Evolutionary conservation across 2,888 invertebrate genomes (phyloP), one percentile per base, ranked within the genome.

Genomic region (Clivina fossor): DNA sequence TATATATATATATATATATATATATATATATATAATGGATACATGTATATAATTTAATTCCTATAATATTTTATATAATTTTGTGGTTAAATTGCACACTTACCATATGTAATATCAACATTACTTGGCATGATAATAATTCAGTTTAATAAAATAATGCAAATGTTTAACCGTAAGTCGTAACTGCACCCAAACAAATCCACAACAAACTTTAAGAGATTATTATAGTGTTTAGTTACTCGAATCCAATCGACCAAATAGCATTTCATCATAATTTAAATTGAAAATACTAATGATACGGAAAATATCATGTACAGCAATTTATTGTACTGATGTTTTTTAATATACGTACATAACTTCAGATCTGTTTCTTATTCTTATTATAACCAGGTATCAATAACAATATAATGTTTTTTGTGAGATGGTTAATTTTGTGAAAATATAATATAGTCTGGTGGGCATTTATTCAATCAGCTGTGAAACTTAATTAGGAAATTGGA

Each of bases 391-490:
- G 20, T 41, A 41, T 50, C 50, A 41, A 30, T 41, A 20, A 49
- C 41, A 20, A 50, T 20, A 38, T 24, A 24, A 24, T 9, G 9
- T 24, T 24, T 40, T n/a, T 16, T 40, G 40, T 16, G 41, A 19
- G 32, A 41, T 41, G 33, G 30, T 41, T 50, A 41, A 50, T 50
- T 41, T 50, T 30, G 22, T 40, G 18, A 49, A 49, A 49, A 38
- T 49, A 16, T 24, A 38, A 49, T n/a, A n/a, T 49, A 49, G 24
- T 28, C 37, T 38, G 18, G 20, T 40, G 38, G 38, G 24, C 38
- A 38, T 38, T 38, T 15, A 20, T 8, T 41, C 40, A 50, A 50
- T 50, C 50, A 50, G 16, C 7, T 50, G 50, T 22, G 30, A 50
- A 18, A 32, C 40, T 32, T 32, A 41, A 50, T 15, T 19, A 50